A percentile compares a stretch with the other conserved stretches of the same genome.
Evolutionary conservation across 2,113 vertebrate species (phyloP).

Genomic region (Dipodomys ordii): DNA sequence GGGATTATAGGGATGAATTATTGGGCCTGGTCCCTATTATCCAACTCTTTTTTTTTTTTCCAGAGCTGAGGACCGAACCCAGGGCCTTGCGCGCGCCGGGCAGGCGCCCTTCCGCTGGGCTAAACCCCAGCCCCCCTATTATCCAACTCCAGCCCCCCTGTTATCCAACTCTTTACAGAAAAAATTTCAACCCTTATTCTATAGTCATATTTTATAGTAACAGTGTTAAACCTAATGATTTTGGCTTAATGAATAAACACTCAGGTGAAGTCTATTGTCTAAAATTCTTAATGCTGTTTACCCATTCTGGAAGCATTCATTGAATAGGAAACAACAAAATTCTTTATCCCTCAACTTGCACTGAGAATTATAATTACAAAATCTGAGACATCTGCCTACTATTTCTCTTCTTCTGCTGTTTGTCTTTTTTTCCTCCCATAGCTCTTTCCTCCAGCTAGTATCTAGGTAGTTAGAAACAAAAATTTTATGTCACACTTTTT

Average conservation of each 20-base stretch:
- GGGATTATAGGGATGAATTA: too few species aligned
- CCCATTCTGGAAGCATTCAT: background rate
- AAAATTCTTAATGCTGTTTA: conserved; percentile 7
- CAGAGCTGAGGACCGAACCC: too few species aligned
- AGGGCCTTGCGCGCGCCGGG: too few species aligned
- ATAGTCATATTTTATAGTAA: background rate
- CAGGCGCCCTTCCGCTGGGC: too few species aligned
- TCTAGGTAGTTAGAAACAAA: conserved; percentile 26
- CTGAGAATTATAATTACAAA: conserved; percentile 31
- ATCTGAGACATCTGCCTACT: background rate
- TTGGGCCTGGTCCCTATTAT: too few species aligned
- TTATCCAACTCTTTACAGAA: background rate
- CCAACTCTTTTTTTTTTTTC: background rate
- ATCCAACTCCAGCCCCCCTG: too few species aligned
- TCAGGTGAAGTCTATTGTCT: background rate
- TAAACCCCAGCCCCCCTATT: too few species aligned
- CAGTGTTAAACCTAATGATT: conserved; percentile 2
- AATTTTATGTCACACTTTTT: conserved; percentile 14
- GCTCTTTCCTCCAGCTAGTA: background rate
- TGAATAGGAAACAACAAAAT: conserved; percentile 27
- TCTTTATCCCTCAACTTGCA: conserved; percentile 9
- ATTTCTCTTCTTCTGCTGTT: background rate
- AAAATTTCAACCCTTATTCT: background rate
- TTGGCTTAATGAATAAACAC: conserved; percentile 45
- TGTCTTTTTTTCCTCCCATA: background rate